Percentiles rank a stretch among this genome's conserved stretches.
Conservation (phyloP, 1,140 invertebrate genomes). For the Chrysoperla carnea region DNA sequence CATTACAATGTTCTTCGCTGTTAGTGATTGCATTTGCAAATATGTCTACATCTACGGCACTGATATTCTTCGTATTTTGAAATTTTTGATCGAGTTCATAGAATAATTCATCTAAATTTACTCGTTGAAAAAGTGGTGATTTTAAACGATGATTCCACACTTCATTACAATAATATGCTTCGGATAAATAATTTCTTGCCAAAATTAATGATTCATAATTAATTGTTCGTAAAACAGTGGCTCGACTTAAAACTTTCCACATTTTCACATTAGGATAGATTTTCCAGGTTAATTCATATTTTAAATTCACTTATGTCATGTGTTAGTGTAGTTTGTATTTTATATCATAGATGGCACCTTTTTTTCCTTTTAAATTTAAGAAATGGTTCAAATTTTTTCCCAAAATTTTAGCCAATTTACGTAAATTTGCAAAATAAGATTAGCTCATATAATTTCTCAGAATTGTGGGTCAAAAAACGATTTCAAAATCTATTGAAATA, state of each 20-base stretch:
- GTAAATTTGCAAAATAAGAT: too few species aligned
- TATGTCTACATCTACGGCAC: constrained; percentile 55
- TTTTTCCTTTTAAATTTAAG: too few species aligned
- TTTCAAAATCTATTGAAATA: too few species aligned
- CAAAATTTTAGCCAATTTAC: too few species aligned
- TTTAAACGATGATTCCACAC: constrained; percentile 42
- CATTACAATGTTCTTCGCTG: constrained; percentile 29
- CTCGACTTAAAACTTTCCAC: neutral
- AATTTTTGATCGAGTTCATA: constrained; percentile 40
- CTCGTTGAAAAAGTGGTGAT: constrained; percentile 38
- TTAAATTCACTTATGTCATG: too few species aligned
- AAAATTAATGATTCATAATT: neutral
- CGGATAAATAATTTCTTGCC: constrained; percentile 24
- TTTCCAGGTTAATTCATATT: too few species aligned
- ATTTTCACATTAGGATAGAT: too few species aligned
- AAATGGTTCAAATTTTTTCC: too few species aligned
- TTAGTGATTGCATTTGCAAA: constrained; percentile 42
- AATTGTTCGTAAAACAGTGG: neutral
- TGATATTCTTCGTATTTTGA: constrained; percentile 29
- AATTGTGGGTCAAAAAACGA: too few species aligned
- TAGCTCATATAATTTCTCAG: too few species aligned
- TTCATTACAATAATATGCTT: constrained; percentile 44
- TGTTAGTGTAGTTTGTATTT: too few species aligned
- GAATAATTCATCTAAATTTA: constrained; percentile 42
- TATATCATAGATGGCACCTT: too few species aligned